A percentile compares a stretch with the other conserved stretches of the same genome.
These are phyloP conservation scores for Willisornis vidua DNA, from an alignment of 2,113 vertebrate genomes.

Conservation along the genomic window DNA sequence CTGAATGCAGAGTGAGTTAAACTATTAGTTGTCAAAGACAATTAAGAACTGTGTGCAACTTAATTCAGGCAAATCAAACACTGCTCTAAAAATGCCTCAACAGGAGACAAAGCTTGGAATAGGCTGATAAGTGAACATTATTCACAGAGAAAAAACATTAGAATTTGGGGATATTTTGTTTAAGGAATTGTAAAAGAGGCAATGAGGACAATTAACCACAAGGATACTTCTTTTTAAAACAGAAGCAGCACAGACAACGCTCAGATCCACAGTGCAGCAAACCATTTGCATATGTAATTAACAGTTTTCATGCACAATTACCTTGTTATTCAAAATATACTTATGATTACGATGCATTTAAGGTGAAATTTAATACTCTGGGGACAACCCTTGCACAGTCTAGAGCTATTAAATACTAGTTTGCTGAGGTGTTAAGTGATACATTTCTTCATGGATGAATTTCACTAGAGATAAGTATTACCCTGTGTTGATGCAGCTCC, in stretches of 20 bases:
- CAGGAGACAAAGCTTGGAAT: neutral
- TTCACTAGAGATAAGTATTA: neutral
- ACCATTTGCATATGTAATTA: neutral
- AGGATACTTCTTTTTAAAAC: neutral
- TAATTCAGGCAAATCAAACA: neutral
- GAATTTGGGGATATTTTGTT: neutral
- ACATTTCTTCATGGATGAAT: neutral
- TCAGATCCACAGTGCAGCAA: neutral
- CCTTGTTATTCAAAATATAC: neutral
- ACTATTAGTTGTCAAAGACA: neutral
- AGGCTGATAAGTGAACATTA: neutral
- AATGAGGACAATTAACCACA: neutral
- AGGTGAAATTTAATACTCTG: neutral
- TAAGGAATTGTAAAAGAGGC: neutral
- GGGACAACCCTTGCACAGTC: neutral
- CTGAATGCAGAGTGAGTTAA: neutral
- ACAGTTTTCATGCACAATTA: neutral
- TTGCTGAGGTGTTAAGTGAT: neutral
- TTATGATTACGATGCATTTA: neutral
- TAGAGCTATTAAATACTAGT: neutral
- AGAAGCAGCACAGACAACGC: neutral
- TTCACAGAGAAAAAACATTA: neutral
- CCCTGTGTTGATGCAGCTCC: neutral
- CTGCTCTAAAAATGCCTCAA: neutral
- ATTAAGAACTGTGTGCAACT: constrained; percentile 5